These are phyloP conservation scores for Aphidoletes aphidimyza DNA, from an alignment of 2,888 invertebrate genomes.

Conservation along the genomic window DNA sequence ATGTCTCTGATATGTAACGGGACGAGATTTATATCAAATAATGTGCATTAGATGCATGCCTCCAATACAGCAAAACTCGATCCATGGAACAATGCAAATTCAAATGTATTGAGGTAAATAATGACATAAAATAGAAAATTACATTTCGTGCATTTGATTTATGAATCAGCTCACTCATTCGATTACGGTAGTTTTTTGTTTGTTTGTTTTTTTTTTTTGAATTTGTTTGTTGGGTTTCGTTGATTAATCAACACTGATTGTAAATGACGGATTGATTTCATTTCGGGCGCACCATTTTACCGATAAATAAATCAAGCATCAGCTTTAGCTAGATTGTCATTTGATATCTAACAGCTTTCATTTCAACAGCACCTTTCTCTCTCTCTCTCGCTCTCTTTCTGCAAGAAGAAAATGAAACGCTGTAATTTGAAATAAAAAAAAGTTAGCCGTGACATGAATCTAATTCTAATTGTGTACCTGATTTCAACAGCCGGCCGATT, in stretches of 20 bases:
- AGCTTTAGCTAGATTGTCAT: too few relatives aligned
- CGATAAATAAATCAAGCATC: background rate
- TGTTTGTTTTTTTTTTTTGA: background rate
- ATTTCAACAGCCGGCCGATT: background rate
- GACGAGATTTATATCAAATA: background rate
- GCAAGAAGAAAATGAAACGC: too few relatives aligned
- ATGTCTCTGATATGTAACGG: background rate
- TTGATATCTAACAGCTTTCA: too few relatives aligned
- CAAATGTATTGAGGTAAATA: background rate
- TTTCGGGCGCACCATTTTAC: background rate
- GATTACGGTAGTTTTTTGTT: background rate
- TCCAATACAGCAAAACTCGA: slow-evolving; percentile 28
- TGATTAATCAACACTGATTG: background rate
- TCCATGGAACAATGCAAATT: slow-evolving; percentile 21
- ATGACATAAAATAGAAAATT: slow-evolving; percentile 31
- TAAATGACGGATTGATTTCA: background rate
- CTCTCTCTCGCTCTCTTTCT: background rate
- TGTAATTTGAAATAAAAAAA: too few relatives aligned
- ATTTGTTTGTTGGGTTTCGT: background rate
- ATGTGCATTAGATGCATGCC: background rate
- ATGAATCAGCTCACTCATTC: background rate
- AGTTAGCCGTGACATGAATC: background rate
- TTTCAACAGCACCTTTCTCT: background rate
- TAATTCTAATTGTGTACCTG: background rate
- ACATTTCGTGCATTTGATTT: background rate